Evolutionary conservation across 2,797 vertebrate genomes (phyloP), one percentile per base, ranked within the genome.

Genomic region (Trematomus bernacchii): DNA sequence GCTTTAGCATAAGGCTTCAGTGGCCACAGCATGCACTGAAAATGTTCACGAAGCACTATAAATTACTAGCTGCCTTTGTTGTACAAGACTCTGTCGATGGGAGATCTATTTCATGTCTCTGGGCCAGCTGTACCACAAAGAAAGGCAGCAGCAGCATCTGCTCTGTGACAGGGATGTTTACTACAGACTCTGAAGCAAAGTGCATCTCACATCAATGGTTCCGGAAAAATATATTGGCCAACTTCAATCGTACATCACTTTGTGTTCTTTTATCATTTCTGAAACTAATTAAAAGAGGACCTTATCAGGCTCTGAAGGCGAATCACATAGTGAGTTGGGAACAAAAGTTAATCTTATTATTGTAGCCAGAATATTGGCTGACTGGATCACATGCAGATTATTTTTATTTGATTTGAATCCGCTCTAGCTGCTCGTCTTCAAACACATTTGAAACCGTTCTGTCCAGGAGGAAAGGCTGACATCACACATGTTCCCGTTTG

Each of bases 281-380:
- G 47, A 81, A 85, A 79, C 84, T 84, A 88, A 93, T 90, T 92
- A 87, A 87, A 87, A 86, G 71, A 21, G n/a, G 37, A 37, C 58
- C 71, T 87, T 88, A 89, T 91, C 89, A 30, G 70, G n/a, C 73
- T 80, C 67, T 85, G 83, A 84, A 89, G 89, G 79, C 76, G 70
- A 89, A 79, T 80, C 73, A 70, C 66, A 27, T 73, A 85, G 74
- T 82, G 83, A 84, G 75, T 21, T 67, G 78, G 81, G 85, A 89
- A 92, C 85, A 88, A 87, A 88, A 92, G 88, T 84, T 91, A 91
- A 92, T 91, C 89, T 80, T 79, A 82, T 90, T 87, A 88, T 81
- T 90, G 72, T 19, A n/a, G 48, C 77, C 4, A 6, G 57, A 84
- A 87, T 88, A 88, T 87, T 85, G 81, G 83, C 85, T 89, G 78